phyloP scores from a whole-genome alignment of 1,140 invertebrate genomes.

The Papilio helenus region DNA sequence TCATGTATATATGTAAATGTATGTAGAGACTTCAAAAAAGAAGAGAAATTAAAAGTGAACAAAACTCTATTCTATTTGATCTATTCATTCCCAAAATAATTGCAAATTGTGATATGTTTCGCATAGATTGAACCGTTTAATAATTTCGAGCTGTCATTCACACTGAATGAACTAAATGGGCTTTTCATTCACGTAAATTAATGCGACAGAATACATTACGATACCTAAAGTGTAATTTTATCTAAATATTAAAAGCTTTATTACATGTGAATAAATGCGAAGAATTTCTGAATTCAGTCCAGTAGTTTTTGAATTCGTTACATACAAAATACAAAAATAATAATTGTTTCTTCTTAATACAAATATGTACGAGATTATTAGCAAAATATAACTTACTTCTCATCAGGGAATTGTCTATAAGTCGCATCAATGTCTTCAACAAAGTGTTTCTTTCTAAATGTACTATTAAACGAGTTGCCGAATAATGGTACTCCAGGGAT shows the following conservation, averaged over 20 bases:
- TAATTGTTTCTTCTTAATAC: too few relatives aligned
- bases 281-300: too few relatives aligned
- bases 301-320: too few relatives aligned
- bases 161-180: conserved; percentile 47
- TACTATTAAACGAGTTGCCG: conserved; percentile 58
- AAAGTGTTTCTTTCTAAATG: conserved; percentile 51
- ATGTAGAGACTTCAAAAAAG: too few relatives aligned
- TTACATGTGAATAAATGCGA: too few relatives aligned
- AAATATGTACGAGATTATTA: conserved; percentile 1
- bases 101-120: conserved; percentile 5
- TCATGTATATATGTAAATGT: too few relatives aligned
- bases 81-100: not conserved
- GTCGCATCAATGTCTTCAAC: conserved; percentile 58
- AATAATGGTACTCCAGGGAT: conserved; percentile 60
- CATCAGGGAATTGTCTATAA: conserved; percentile 65
- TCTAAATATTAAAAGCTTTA: not conserved
- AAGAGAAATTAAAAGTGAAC: not conserved
- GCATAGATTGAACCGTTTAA: not conserved
- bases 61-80: not conserved
- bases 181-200: not conserved
- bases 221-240: conserved; percentile 57
- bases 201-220: not conserved
- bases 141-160: conserved; percentile 78
- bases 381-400: conserved; percentile 56
- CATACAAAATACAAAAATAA: too few relatives aligned